Conservation (phyloP, 2,113 vertebrate species). For the Oncorhynchus masou region DNA sequence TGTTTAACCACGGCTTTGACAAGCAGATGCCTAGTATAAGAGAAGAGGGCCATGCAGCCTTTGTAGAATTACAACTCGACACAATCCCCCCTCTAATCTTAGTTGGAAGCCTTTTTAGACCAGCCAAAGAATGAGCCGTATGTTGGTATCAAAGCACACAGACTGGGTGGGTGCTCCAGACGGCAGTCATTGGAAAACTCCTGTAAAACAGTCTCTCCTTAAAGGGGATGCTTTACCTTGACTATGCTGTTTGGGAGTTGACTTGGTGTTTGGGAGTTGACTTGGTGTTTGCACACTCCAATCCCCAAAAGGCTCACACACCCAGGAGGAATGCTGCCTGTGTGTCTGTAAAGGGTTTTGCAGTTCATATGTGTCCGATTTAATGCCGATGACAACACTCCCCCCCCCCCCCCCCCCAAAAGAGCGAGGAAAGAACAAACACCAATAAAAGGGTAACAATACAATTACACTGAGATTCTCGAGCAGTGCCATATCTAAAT, state of each 20-base stretch:
- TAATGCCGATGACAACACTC: conserved; percentile 61
- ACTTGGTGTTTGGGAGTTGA: conserved; percentile 35
- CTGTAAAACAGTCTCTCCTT: conserved; percentile 49
- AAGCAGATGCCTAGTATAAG: conserved; percentile 30
- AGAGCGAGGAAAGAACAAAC: conserved; percentile 54
- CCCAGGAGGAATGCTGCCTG: conserved; percentile 43
- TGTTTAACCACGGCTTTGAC: neutral
- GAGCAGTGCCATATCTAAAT: conserved; percentile 46
- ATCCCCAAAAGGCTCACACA: conserved; percentile 35
- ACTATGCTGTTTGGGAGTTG: conserved; percentile 36
- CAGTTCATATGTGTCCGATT: conserved; percentile 58
- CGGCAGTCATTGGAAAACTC: conserved; percentile 20
- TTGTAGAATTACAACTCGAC: conserved; percentile 57
- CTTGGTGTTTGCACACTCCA: conserved; percentile 32
- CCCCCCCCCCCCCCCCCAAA: neutral
- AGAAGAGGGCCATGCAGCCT: conserved; percentile 32
- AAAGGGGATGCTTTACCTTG: conserved; percentile 35
- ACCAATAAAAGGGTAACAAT: conserved; percentile 59
- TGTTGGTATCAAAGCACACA: conserved; percentile 11
- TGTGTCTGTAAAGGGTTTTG: conserved; percentile 26
- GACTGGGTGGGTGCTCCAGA: conserved; percentile 15
- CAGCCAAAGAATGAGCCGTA: conserved; percentile 33
- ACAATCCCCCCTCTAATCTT: conserved; percentile 39
- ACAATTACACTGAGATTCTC: conserved; percentile 35
- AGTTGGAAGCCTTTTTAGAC: conserved; percentile 18